Evolutionary conservation across 2,888 invertebrate species (phyloP).

Genomic region (Falcaria lacertinaria): DNA sequence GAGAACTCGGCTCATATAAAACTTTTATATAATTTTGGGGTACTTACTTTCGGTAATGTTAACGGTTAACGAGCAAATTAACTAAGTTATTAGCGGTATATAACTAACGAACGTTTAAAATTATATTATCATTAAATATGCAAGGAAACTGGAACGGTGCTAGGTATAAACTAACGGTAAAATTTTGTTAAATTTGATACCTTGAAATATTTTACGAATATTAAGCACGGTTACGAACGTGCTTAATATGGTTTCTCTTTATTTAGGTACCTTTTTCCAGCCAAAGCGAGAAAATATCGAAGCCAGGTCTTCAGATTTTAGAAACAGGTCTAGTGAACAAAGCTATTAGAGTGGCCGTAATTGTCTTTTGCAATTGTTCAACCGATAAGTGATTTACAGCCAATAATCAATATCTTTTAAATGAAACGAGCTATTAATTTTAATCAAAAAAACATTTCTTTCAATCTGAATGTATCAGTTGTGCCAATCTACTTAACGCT

Average conservation of each 20-base stretch:
- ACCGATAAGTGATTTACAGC: conserved; percentile 15
- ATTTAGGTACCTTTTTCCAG: no score
- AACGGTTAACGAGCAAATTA: conserved; percentile 34
- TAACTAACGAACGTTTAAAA: conserved; percentile 16
- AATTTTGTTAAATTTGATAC: conserved; percentile 21
- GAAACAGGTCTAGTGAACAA: no score
- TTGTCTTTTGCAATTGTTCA: no score
- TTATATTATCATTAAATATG: conserved; percentile 14
- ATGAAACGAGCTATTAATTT: no score
- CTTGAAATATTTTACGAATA: no score
- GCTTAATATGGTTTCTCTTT: no score
- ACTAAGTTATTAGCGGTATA: conserved; percentile 18
- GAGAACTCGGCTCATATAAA: background rate
- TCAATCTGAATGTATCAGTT: no score
- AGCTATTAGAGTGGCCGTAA: no score
- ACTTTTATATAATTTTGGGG: background rate
- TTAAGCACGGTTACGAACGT: no score
- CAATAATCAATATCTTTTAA: conserved; percentile 2
- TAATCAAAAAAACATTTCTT: background rate
- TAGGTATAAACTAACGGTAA: conserved; percentile 24
- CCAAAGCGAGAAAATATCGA: no score
- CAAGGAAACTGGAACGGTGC: conserved; percentile 31
- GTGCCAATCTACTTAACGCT: background rate
- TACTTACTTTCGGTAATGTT: conserved; percentile 16
- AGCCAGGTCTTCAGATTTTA: no score